These are phyloP conservation scores for Syritta pipiens DNA, from an alignment of 2,888 invertebrate genomes.

Conservation along the genomic window DNA sequence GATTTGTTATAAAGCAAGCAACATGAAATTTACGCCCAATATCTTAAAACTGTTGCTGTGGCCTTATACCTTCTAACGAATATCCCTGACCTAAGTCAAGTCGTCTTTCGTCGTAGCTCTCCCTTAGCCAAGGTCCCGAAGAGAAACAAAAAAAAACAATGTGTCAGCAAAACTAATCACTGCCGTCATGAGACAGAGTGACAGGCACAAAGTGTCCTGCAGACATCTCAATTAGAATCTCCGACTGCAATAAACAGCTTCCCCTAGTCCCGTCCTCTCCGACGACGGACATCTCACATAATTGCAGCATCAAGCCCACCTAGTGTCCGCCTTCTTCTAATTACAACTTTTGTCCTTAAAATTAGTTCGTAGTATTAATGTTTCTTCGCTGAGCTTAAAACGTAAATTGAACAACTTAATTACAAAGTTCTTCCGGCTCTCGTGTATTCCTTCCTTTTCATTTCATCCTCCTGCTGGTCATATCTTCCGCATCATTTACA, in stretches of 20 bases:
- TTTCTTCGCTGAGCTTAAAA: conserved; percentile 1
- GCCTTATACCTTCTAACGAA: too few species aligned
- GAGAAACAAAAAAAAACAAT: neutral
- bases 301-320: neutral
- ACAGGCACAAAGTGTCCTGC: neutral
- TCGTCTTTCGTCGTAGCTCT: neutral
- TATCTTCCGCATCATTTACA: conserved; percentile 39
- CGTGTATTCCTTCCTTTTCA: conserved; percentile 7
- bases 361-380: conserved; percentile 16
- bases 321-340: neutral
- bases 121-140: neutral
- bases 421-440: conserved; percentile 7
- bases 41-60: too few species aligned
- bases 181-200: neutral
- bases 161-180: neutral
- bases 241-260: neutral
- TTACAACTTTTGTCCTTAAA: neutral
- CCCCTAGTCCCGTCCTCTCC: neutral
- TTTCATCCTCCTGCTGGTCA: conserved; percentile 4
- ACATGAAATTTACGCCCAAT: too few species aligned
- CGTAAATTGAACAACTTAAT: conserved; percentile 34
- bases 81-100: neutral
- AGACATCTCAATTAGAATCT: conserved; percentile 1
- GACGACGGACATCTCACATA: neutral
- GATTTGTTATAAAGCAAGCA: too few species aligned